Evolutionary conservation across 2,888 invertebrate genomes (phyloP).

Genomic region (Caenorhabditis sinica): DNA sequence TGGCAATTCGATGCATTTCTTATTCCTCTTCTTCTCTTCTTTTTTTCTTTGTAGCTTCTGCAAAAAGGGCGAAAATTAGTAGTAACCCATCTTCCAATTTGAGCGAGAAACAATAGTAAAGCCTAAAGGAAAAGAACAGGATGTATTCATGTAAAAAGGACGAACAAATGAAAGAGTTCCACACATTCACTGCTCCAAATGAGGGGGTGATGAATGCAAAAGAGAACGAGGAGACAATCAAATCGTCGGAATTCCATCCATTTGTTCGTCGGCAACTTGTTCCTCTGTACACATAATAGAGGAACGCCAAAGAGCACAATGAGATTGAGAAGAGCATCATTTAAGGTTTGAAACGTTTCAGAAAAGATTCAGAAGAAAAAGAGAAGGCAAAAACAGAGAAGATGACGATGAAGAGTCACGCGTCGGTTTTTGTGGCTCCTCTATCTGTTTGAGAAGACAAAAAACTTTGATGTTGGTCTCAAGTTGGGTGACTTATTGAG

Average conservation of each 20-base stretch:
- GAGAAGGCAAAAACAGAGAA: slow-evolving; percentile 25
- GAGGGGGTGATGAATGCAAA: slow-evolving; percentile 44
- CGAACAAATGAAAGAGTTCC: slow-evolving; percentile 20
- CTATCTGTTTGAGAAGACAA: slow-evolving; percentile 22
- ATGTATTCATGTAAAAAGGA: neutral
- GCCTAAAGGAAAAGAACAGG: neutral
- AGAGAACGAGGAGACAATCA: slow-evolving; percentile 46
- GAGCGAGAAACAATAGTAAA: slow-evolving; percentile 11
- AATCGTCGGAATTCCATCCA: slow-evolving; percentile 40
- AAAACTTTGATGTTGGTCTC: slow-evolving; percentile 31
- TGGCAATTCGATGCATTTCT: slow-evolving; percentile 40
- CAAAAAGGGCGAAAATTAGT: slow-evolving; percentile 15
- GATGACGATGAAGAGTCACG: slow-evolving; percentile 37
- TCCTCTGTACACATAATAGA: slow-evolving; percentile 9
- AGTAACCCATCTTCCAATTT: slow-evolving; percentile 7
- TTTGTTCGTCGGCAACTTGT: slow-evolving; percentile 24
- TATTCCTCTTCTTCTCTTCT: slow-evolving; percentile 28
- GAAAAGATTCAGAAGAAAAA: slow-evolving; percentile 11
- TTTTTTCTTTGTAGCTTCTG: slow-evolving; percentile 5
- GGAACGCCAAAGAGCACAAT: slow-evolving; percentile 19
- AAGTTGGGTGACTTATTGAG: slow-evolving; percentile 6
- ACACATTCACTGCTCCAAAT: slow-evolving; percentile 15
- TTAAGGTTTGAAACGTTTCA: slow-evolving; percentile 12
- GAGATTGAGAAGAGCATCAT: neutral
- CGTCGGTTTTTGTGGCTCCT: slow-evolving; percentile 2